Percentiles rank a stretch among this genome's conserved stretches.
phyloP scores from a whole-genome alignment of 2,888 invertebrate species.

The Balanococcus diminutus region DNA sequence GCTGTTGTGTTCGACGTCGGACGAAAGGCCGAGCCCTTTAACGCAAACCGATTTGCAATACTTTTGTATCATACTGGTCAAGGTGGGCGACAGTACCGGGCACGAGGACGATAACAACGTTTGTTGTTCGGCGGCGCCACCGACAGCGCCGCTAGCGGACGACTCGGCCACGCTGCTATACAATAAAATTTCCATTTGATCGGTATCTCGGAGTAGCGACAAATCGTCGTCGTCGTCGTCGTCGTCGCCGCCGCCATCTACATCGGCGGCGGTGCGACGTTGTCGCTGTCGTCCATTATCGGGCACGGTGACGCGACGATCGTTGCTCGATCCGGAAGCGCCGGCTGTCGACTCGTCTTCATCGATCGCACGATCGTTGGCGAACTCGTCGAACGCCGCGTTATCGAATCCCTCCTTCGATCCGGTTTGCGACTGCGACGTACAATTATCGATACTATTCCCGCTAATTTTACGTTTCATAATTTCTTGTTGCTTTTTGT shows the following conservation, averaged over 20 bases:
- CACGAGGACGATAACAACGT: not conserved
- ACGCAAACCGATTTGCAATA: conserved; percentile 69
- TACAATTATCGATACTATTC: too few species aligned
- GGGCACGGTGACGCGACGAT: too few species aligned
- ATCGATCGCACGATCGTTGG: not conserved
- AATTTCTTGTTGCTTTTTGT: conserved; percentile 43
- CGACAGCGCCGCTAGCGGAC: not conserved
- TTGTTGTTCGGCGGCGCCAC: not conserved
- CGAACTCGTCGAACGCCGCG: not conserved
- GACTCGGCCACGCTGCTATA: not conserved
- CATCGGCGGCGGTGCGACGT: too few species aligned
- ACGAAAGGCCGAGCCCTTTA: conserved; percentile 65
- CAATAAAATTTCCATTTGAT: conserved; percentile 43
- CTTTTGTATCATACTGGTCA: conserved; percentile 68
- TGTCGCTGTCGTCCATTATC: too few species aligned
- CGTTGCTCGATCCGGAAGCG: not conserved
- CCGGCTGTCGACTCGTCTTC: not conserved
- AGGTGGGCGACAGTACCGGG: conserved; percentile 59
- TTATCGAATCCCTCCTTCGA: not conserved
- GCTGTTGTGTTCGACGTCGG: conserved; percentile 63
- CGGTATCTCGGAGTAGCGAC: not conserved
- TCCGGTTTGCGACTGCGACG: not conserved
- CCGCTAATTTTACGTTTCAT: not conserved
- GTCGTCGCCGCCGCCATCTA: not conserved
- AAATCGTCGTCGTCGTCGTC: not conserved